Percentiles rank a stretch among this genome's conserved stretches.
Conservation (phyloP, 2,888 invertebrate genomes). For the Pachydiplax longipennis region DNA sequence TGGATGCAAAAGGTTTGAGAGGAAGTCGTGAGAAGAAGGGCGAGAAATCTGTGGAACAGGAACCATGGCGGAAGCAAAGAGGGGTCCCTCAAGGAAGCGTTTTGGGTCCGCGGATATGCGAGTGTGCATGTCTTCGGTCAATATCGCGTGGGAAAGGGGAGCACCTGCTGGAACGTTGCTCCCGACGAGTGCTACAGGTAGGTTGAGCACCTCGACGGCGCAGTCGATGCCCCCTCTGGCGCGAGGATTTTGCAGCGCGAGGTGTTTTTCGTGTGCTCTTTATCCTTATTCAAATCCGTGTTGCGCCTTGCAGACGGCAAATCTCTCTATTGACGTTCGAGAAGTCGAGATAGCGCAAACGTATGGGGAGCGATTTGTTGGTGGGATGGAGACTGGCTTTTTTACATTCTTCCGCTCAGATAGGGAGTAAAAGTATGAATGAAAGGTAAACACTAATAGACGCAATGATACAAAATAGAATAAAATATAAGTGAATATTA, state of each 20-base stretch:
- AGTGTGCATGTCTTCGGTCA: background rate
- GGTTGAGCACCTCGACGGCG: background rate
- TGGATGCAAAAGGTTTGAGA: background rate
- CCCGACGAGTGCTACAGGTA: background rate
- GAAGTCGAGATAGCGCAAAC: too few species aligned
- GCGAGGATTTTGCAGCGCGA: background rate
- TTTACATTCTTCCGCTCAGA: too few species aligned
- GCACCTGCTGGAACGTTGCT: constrained; percentile 23
- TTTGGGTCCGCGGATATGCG: background rate
- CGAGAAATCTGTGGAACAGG: background rate
- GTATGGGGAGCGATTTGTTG: too few species aligned
- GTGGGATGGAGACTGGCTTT: too few species aligned
- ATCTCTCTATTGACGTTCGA: too few species aligned
- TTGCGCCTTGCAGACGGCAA: background rate
- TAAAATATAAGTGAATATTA: too few species aligned
- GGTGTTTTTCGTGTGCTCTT: background rate
- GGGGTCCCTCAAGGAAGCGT: constrained; percentile 1
- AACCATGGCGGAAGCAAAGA: background rate
- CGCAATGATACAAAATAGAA: too few species aligned
- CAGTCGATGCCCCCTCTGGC: background rate
- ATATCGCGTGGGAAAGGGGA: constrained; percentile 33
- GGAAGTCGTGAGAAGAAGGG: background rate
- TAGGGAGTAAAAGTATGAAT: too few species aligned
- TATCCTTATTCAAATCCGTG: background rate
- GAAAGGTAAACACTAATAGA: too few species aligned